Evolutionary conservation across 2,888 invertebrate genomes (phyloP).

Genomic region (Nezara viridula): DNA sequence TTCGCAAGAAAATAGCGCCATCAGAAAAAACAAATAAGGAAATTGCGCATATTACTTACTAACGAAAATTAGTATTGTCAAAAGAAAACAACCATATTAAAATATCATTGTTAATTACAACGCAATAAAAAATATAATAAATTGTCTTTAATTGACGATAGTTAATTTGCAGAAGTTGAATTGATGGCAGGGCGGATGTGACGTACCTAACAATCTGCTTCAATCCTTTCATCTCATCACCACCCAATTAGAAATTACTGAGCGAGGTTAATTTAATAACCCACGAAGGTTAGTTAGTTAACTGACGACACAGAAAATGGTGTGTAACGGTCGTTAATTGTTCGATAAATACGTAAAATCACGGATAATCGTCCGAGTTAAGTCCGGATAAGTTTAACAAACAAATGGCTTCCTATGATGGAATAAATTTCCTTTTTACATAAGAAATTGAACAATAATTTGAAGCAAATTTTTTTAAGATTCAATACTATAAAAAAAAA

Average conservation of each 20-base stretch:
- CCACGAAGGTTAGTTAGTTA: neutral
- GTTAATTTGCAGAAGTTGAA: neutral
- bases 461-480: neutral
- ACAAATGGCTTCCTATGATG: too few species aligned
- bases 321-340: neutral
- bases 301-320: neutral
- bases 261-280: neutral
- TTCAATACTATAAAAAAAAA: neutral
- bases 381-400: too few species aligned
- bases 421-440: neutral
- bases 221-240: neutral
- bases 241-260: neutral
- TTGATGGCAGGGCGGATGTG: neutral
- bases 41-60: too few species aligned
- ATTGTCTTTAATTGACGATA: neutral
- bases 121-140: too few species aligned
- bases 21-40: too few species aligned
- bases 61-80: too few species aligned
- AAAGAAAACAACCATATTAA: too few species aligned
- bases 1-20: too few species aligned
- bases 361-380: too few species aligned
- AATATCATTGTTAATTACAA: too few species aligned
- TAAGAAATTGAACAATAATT: neutral
- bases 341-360: neutral
- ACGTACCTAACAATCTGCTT: neutral